Evolutionary conservation across 35 echinoderm and acorn worm genomes (phyloP).

Genomic region (Hemicentrotus pulcherrimus): DNA sequence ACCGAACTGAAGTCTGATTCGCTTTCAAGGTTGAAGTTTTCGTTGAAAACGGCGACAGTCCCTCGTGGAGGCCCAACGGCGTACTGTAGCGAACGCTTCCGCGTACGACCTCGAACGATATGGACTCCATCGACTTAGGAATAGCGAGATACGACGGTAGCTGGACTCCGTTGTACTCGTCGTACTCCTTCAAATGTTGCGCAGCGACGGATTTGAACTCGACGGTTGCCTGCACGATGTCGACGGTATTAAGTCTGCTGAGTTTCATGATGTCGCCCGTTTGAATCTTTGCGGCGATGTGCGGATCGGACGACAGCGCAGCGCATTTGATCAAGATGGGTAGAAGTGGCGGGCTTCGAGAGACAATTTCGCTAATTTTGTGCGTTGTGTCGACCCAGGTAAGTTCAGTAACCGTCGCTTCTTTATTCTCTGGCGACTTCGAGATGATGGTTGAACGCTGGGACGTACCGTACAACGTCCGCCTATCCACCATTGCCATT

Average conservation of each 20-base stretch:
- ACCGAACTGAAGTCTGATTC: not conserved
- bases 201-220: not conserved
- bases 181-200: not conserved
- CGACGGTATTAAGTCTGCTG: constrained; percentile 5
- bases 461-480: not conserved
- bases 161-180: constrained; percentile 30
- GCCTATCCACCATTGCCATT: not conserved
- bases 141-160: constrained; percentile 25
- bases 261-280: constrained; percentile 33
- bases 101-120: constrained; percentile 26
- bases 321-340: constrained; percentile 26
- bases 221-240: constrained; percentile 29
- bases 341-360: not conserved
- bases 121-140: constrained; percentile 2
- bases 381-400: constrained; percentile 41
- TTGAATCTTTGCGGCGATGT: not conserved
- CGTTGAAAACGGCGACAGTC: not conserved
- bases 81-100: constrained; percentile 25
- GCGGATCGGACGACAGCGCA: not conserved
- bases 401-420: not conserved
- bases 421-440: not conserved
- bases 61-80: not conserved
- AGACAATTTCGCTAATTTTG: not conserved
- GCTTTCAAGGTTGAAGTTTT: not conserved
- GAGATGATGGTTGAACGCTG: not conserved